A percentile compares a stretch with the other conserved stretches of the same genome.
These are phyloP conservation scores for Pempheris klunzingeri DNA, from an alignment of 2,797 vertebrate species.

Conservation along the genomic window DNA sequence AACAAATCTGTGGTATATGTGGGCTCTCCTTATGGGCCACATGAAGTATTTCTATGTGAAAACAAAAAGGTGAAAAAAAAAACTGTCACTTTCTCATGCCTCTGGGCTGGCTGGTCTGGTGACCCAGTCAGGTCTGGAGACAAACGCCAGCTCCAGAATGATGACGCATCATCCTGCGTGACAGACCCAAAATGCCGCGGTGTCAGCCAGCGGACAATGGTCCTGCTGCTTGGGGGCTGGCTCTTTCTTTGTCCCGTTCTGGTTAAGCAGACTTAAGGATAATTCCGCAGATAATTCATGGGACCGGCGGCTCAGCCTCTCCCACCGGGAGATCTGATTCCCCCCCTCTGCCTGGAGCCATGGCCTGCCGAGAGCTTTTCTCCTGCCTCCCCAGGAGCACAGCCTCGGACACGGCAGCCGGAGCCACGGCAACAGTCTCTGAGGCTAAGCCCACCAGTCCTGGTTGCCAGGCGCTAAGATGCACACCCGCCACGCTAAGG, in stretches of 20 bases:
- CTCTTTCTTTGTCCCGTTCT: conserved; percentile 92
- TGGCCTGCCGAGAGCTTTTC: conserved; percentile 96
- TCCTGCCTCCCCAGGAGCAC: conserved; percentile 90
- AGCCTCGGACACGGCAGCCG: conserved; percentile 92
- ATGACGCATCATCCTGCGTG: conserved; percentile 83
- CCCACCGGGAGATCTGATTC: conserved; percentile 94
- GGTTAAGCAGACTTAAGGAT: conserved; percentile 97
- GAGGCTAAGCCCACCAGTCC: conserved; percentile 90
- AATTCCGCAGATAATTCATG: conserved; percentile 92
- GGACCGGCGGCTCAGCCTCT: conserved; percentile 90
- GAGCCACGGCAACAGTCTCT: conserved; percentile 95
- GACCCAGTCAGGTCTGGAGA: conserved; percentile 78
- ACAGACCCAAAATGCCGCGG: conserved; percentile 83
- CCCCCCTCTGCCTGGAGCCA: conserved; percentile 98
- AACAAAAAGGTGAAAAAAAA: conserved; percentile 44
- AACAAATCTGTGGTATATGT: neutral
- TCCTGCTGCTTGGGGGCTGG: conserved; percentile 91
- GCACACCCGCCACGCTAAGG: conserved; percentile 89
- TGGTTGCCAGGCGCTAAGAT: conserved; percentile 98
- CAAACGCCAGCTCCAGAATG: conserved; percentile 76
- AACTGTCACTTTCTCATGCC: conserved; percentile 77
- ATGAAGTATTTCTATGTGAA: conserved; percentile 34
- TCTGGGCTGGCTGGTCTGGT: conserved; percentile 70
- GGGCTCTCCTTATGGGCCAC: neutral
- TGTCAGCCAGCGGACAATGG: conserved; percentile 92